These are phyloP conservation scores for Pheosia tremula DNA, from an alignment of 2,888 invertebrate genomes.

Conservation along the genomic window DNA sequence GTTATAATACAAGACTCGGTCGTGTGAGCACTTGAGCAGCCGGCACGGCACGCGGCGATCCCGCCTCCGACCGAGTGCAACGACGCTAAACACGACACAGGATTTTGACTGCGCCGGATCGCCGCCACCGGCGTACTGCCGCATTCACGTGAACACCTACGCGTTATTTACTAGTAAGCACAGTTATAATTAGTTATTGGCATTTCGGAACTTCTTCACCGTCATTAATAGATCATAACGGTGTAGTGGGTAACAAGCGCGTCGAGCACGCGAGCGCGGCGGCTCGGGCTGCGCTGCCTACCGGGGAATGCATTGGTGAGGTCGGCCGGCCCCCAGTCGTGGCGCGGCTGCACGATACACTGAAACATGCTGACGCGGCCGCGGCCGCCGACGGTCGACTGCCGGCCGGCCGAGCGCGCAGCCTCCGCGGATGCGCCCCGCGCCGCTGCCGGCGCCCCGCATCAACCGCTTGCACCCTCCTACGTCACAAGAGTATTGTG, in stretches of 20 bases:
- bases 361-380: conserved; percentile 86
- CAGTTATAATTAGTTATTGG: conserved; percentile 61
- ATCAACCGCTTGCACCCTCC: conserved; percentile 30
- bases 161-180: conserved; percentile 33
- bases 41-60: not conserved
- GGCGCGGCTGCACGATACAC: conserved; percentile 92
- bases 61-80: conserved; percentile 19
- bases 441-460: conserved; percentile 17
- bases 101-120: conserved; percentile 16
- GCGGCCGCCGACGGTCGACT: conserved; percentile 29
- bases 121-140: conserved; percentile 10
- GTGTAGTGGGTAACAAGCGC: conserved; percentile 17
- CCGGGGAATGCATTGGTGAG: conserved; percentile 91
- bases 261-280: conserved; percentile 7
- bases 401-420: conserved; percentile 34
- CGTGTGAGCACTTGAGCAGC: not conserved
- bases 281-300: conserved; percentile 58
- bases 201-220: conserved; percentile 43
- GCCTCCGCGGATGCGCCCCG: conserved; percentile 44
- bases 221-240: conserved; percentile 48
- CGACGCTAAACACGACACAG: conserved; percentile 24
- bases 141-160: conserved; percentile 28
- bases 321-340: conserved; percentile 89
- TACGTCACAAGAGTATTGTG: conserved; percentile 21
- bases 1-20: not conserved